Evolutionary conservation across 2,113 vertebrate genomes (phyloP).

Genomic region (Mohoua ochrocephala): DNA sequence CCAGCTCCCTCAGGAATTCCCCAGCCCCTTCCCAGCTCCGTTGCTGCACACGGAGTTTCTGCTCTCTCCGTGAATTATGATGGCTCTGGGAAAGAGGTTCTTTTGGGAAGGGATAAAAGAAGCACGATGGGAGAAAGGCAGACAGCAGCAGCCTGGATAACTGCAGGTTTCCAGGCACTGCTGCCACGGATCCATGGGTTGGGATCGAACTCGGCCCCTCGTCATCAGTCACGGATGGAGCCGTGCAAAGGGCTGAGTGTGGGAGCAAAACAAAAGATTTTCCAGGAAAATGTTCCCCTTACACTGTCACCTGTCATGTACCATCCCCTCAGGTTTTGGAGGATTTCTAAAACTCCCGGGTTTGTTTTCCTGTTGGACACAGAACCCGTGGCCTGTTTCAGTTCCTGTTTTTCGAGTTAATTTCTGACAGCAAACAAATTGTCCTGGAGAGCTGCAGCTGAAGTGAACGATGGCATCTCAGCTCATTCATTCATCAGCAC

Average conservation of each 20-base stretch:
- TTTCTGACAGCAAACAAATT: neutral
- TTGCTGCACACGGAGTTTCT: accelerated
- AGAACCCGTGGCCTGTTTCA: neutral
- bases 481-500: neutral
- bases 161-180: neutral
- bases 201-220: accelerated
- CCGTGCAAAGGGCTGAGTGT: no score
- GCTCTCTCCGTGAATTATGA: accelerated
- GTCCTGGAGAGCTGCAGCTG: neutral
- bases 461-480: neutral
- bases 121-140: neutral
- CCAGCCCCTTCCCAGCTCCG: neutral
- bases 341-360: neutral
- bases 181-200: accelerated
- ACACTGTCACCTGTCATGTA: accelerated
- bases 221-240: neutral
- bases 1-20: neutral
- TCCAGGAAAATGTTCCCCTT: neutral
- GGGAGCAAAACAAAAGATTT: neutral
- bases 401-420: neutral
- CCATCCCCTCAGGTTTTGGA: neutral
- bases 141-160: neutral
- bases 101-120: neutral
- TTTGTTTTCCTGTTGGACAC: neutral
- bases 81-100: accelerated